Conservation (phyloP, 2,797 vertebrate genomes). For the Myotis findleyi region DNA sequence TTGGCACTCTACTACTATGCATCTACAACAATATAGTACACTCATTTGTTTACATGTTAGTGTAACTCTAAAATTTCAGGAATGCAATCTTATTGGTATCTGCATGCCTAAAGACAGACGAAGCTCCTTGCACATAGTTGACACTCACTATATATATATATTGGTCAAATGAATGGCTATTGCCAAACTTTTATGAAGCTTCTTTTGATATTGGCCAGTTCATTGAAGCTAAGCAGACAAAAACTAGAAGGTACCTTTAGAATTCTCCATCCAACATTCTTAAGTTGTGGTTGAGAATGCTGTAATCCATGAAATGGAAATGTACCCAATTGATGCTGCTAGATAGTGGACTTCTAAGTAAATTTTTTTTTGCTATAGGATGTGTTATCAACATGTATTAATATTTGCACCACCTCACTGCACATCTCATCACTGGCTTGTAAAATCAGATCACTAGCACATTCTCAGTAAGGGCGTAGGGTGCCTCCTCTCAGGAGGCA, state of each 20-base stretch:
- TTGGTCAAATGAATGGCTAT: neutral
- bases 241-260: neutral
- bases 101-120: neutral
- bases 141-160: neutral
- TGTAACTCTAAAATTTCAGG: neutral
- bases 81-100: neutral
- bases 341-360: neutral
- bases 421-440: neutral
- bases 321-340: neutral
- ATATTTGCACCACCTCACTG: neutral
- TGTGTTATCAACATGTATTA: neutral
- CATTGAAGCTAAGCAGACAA: neutral
- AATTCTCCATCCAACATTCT: neutral
- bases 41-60: neutral
- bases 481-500: neutral
- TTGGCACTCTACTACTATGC: neutral
- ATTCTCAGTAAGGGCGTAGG: neutral
- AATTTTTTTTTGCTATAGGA: neutral
- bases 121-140: neutral
- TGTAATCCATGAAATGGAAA: neutral
- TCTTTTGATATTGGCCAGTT: neutral
- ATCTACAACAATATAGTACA: neutral
- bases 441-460: neutral
- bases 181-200: neutral
- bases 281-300: neutral